Conservation (phyloP, 1,140 invertebrate species). For the Cydia pomonella region DNA sequence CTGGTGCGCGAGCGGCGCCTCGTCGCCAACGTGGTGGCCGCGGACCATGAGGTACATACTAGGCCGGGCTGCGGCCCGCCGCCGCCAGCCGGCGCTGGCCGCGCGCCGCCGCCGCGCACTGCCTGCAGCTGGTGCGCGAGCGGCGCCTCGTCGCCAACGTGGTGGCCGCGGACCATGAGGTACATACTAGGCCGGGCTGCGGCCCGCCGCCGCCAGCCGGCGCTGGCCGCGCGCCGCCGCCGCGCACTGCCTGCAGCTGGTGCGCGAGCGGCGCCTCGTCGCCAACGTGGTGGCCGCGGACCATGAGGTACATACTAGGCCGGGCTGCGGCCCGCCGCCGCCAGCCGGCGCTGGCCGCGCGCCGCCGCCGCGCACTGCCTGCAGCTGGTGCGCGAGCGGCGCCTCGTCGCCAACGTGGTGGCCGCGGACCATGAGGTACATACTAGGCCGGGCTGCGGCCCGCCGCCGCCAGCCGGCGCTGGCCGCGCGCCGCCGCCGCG, state of each 20-base stretch:
- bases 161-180: slow-evolving; percentile 45
- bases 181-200: slow-evolving; percentile 29
- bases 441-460: slow-evolving; percentile 34
- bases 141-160: slow-evolving; percentile 52
- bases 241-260: too few species aligned
- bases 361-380: too few species aligned
- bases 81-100: too few species aligned
- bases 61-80: slow-evolving; percentile 40
- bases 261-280: slow-evolving; percentile 50
- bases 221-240: slow-evolving; percentile 48
- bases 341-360: too few species aligned
- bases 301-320: slow-evolving; percentile 36
- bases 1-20: slow-evolving; percentile 50
- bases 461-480: too few species aligned
- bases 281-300: slow-evolving; percentile 52
- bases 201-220: slow-evolving; percentile 49
- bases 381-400: slow-evolving; percentile 46
- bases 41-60: slow-evolving; percentile 40
- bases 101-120: too few species aligned
- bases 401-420: slow-evolving; percentile 54
- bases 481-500: slow-evolving; percentile 48
- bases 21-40: slow-evolving; percentile 52
- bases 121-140: slow-evolving; percentile 51
- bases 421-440: slow-evolving; percentile 43
- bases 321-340: slow-evolving; percentile 43